Base-by-base conservation (phyloP, 2,888 invertebrate genomes). In the Zygogramma bicolorata region DNA sequence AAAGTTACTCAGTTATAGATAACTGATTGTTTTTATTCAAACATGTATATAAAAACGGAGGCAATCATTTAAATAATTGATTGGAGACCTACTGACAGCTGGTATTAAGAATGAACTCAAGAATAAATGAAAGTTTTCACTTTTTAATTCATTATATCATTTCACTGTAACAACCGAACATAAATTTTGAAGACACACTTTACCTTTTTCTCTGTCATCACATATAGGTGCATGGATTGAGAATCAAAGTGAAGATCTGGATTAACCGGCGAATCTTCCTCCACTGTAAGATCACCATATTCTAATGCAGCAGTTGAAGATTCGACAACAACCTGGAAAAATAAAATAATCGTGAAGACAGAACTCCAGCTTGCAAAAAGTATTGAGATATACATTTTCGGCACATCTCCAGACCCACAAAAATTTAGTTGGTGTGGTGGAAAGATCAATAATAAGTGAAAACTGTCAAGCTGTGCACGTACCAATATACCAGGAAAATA, bases 181-280 rank as follows among this genome's bases (percentile, higher is more conserved):
- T n/a, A n/a, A n/a, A n/a, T n/a, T 22, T 4, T 25, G 27, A 10
- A 3, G 25, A 53, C 15, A 6, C 4, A 71, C 71, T 87, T 86
- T 86, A 97, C 96, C 90, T 94, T 95, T 85, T 92, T 92, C 86
- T 94, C 93, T 59, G 97, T 97, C 95, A 97, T 95, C 29, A 96
- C 96, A 87, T 97, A 98, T 78, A 98, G 92, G 89, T 97, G 95
- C 90, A 96, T 93, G 82, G 93, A 91, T 85, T 94, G 94, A 82
- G 94, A 93, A 89, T 97, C 97, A 87, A 98, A 97, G 86, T 94
- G 93, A 89, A 98, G 91, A 89, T 98, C 97, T 81, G 94, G 91
- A 86, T 95, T 95, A 75, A 98, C 95, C 53, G 93, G 90, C 25
- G 94, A 94, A 31, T 92, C 92, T 77, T 93, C 92, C 85, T 96